Percentiles rank a stretch among this genome's conserved stretches.
Conservation (phyloP, 2,797 vertebrate genomes). For the Enteromius treurensis region DNA sequence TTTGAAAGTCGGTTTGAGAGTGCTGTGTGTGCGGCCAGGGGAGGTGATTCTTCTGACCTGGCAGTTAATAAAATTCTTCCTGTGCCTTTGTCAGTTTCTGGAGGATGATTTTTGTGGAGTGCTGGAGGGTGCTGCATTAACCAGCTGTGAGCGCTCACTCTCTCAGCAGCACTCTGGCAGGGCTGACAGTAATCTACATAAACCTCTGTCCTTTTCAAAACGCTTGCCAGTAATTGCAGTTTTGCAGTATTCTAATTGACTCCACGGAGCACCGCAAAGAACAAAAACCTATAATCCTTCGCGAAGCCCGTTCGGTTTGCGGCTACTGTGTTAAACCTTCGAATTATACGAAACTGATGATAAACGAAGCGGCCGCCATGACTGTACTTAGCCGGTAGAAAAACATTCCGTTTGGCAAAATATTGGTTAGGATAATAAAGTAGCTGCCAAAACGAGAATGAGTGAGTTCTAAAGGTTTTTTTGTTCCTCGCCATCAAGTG, state of each 20-base stretch:
- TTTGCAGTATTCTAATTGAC: constrained; percentile 50
- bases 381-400: constrained; percentile 58
- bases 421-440: constrained; percentile 55
- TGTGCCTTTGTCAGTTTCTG: constrained; percentile 77
- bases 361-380: constrained; percentile 59
- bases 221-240: constrained; percentile 51
- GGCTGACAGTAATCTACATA: constrained; percentile 56
- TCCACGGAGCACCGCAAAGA: constrained; percentile 61
- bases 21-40: constrained; percentile 54
- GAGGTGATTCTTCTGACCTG: constrained; percentile 70
- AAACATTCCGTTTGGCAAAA: constrained; percentile 63
- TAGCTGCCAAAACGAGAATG: constrained; percentile 64
- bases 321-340: constrained; percentile 56
- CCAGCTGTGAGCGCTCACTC: constrained; percentile 55
- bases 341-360: constrained; percentile 56
- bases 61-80: constrained; percentile 78
- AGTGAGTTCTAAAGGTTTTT: constrained; percentile 65
- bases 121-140: constrained; percentile 65
- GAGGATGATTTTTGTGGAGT: constrained; percentile 69
- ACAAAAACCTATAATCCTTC: constrained; percentile 45
- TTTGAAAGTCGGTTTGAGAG: constrained; percentile 49
- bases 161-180: constrained; percentile 65
- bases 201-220: constrained; percentile 67
- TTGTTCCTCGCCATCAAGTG: constrained; percentile 64
- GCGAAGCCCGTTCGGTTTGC: constrained; percentile 43